Conservation (phyloP, 1,140 invertebrate species). For the Phymastichus coffea region DNA sequence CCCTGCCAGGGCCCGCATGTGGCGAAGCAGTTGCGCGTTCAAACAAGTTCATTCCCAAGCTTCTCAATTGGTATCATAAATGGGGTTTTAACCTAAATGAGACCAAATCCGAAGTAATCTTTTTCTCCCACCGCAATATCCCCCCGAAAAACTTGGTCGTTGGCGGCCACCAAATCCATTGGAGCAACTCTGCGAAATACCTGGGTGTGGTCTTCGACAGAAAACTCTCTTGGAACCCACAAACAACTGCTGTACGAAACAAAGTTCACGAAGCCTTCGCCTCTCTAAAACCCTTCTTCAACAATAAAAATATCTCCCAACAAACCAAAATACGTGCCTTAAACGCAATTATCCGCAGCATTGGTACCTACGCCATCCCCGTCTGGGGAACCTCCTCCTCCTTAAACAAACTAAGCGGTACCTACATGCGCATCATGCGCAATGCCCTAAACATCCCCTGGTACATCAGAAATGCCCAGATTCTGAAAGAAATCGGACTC, state of each 20-base stretch:
- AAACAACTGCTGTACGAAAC: not conserved
- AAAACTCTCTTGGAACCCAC: not conserved
- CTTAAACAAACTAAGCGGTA: not conserved
- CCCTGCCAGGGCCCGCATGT: too few species aligned
- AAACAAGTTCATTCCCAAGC: too few species aligned
- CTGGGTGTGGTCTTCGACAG: constrained; percentile 5
- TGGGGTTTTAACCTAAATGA: too few species aligned
- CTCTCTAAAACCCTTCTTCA: too few species aligned
- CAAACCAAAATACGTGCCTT: constrained; percentile 16
- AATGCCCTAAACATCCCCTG: not conserved
- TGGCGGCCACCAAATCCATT: not conserved
- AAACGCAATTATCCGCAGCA: constrained; percentile 17
- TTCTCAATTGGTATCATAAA: constrained; percentile 1
- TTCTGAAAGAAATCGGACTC: too few species aligned
- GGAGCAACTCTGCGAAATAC: constrained; percentile 5
- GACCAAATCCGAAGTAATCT: constrained; percentile 8
- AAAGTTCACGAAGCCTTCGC: not conserved
- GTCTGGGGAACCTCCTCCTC: constrained; percentile 6
- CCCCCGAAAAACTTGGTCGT: not conserved
- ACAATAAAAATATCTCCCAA: not conserved
- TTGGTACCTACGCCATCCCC: constrained; percentile 15
- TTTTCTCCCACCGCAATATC: not conserved
- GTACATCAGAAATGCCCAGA: constrained; percentile 18
- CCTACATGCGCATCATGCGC: not conserved
- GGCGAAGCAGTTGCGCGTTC: too few species aligned